Conservation (phyloP, 2,888 invertebrate genomes). For the Gymnocheta viridis region DNA sequence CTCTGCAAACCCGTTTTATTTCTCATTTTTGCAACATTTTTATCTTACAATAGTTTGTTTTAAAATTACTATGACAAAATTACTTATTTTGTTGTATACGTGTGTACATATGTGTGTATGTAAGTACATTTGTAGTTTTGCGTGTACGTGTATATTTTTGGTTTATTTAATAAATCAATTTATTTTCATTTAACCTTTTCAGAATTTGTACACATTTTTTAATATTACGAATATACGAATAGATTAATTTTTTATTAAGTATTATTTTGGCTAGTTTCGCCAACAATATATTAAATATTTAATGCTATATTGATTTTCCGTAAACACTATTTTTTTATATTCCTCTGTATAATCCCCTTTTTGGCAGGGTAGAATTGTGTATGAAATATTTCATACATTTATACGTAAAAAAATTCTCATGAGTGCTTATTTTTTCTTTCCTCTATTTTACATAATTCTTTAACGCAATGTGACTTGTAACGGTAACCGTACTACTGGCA, state of each 20-base stretch:
- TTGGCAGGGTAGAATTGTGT: conserved; percentile 50
- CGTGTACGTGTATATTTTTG: background rate
- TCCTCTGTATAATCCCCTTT: conserved; percentile 48
- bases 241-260: background rate
- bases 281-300: conserved; percentile 52
- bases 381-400: conserved; percentile 42
- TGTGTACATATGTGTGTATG: background rate
- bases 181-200: conserved; percentile 26
- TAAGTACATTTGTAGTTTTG: background rate
- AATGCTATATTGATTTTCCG: conserved; percentile 65
- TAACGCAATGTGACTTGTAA: conserved; percentile 66
- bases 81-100: background rate
- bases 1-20: background rate
- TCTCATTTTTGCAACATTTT: background rate
- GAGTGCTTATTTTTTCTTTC: background rate
- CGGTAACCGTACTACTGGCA: conserved; percentile 56
- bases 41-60: background rate
- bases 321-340: conserved; percentile 48
- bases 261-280: conserved; percentile 12
- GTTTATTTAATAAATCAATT: conserved; percentile 3
- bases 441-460: conserved; percentile 28
- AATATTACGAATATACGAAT: background rate
- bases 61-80: background rate
- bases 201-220: conserved; percentile 15
- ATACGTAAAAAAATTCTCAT: conserved; percentile 49